Evolutionary conservation across 2,113 vertebrate species (phyloP).

Genomic region (Speoplatyrhinus poulsoni): DNA sequence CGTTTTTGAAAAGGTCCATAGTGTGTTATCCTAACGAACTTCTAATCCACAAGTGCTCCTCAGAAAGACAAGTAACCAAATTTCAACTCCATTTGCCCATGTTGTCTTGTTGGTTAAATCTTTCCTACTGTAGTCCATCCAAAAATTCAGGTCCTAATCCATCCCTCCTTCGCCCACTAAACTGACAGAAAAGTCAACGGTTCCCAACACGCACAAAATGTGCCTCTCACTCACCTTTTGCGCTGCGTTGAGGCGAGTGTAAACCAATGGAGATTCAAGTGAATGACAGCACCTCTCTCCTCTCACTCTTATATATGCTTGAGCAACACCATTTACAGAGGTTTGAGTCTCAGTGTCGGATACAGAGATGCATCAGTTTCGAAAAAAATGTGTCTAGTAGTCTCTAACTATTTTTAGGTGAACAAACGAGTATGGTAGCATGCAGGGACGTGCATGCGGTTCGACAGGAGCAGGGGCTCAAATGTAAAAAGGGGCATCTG

Average conservation of each 20-base stretch:
- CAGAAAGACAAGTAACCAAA: background rate
- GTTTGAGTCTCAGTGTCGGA: conserved; percentile 71
- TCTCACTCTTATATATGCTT: conserved; percentile 72
- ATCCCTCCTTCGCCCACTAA: conserved; percentile 29
- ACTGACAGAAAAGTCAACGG: conserved; percentile 15
- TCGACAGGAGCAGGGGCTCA: background rate
- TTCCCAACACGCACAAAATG: background rate
- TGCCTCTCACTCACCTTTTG: conserved; percentile 75
- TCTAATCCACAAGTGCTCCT: background rate
- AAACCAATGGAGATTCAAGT: conserved; percentile 72
- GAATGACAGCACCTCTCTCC: conserved; percentile 36
- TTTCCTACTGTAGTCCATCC: conserved; percentile 37
- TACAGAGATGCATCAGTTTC: conserved; percentile 75
- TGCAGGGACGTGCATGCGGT: conserved; percentile 15
- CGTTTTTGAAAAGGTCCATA: background rate
- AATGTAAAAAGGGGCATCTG: conserved; percentile 6
- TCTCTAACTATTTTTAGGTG: conserved; percentile 76
- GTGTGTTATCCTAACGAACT: background rate
- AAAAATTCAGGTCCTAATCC: conserved; percentile 23
- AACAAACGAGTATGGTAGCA: conserved; percentile 76
- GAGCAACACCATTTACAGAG: conserved; percentile 78
- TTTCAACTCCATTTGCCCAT: background rate
- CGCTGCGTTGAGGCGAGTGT: conserved; percentile 78
- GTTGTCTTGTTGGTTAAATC: background rate
- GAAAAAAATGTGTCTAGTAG: conserved; percentile 81